Evolutionary conservation across 1,140 invertebrate species (phyloP).

Genomic region (Hesperophylax magnus): DNA sequence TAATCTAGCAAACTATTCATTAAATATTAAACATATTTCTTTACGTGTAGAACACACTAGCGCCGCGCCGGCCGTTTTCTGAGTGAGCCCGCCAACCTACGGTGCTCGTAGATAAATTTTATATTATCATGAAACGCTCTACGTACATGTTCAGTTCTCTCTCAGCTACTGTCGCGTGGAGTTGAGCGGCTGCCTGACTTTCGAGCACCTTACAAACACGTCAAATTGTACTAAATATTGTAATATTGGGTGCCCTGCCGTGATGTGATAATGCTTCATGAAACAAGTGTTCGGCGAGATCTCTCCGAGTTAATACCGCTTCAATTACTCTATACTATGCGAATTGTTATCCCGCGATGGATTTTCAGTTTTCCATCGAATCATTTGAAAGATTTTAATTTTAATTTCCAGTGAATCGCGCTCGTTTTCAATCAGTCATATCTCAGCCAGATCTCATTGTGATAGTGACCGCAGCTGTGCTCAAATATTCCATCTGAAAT

Average conservation of each 20-base stretch:
- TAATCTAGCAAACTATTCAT: conserved; percentile 40
- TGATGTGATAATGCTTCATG: background rate
- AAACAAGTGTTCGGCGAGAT: background rate
- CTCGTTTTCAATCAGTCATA: background rate
- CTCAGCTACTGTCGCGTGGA: conserved; percentile 30
- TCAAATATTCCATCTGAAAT: background rate
- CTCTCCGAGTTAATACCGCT: background rate
- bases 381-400: background rate
- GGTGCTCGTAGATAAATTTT: conserved; percentile 31
- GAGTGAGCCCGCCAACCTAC: background rate
- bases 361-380: background rate
- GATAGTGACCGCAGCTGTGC: background rate
- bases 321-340: background rate
- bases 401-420: background rate
- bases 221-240: background rate
- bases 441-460: background rate
- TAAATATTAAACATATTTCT: conserved; percentile 38
- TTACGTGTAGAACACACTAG: background rate
- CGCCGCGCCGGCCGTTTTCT: background rate
- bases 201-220: background rate
- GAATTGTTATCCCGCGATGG: background rate
- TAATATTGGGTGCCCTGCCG: background rate
- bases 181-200: background rate
- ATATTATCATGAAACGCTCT: conserved; percentile 16
- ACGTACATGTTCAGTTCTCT: background rate